Evolutionary conservation across 1,140 invertebrate species (phyloP), one percentile per base, ranked within the genome.

Genomic region (Leptinotarsa undecemlineata): DNA sequence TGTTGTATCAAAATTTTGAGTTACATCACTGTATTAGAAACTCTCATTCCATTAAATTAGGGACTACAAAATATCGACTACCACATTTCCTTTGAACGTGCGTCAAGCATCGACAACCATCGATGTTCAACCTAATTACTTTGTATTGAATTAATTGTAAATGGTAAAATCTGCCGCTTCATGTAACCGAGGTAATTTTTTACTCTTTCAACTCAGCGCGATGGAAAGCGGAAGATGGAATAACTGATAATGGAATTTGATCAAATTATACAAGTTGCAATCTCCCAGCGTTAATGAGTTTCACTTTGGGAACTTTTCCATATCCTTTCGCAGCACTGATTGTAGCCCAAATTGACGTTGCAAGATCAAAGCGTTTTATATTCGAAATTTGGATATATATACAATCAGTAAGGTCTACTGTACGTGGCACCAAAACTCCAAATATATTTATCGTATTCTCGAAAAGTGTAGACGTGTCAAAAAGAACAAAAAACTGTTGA

Each of bases 181-280:
- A 8, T n/a, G n/a, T 19, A 17, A 15, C 51, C n/a, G 51, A 57
- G 2, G 15, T 57, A 57, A 57, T 57, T 57, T 57, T 57, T 57
- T 57, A 57, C 51, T 15, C 19, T 51, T 69, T 69, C n/a, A 69
- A 42, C 26, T 48, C 4, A 23, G 26, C 26, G n/a, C 14, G 63
- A 4, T 6, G 0, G 17, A 20, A 48, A 20, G 26, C 14, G n/a
- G n/a, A n/a, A 48, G 19, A 48, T 48, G 48, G 21, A 69, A 69
- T 51, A 51, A 69, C 68, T 48, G 68, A 69, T 69, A 69, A 69
- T 69, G 68, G 68, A 69, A 23, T 69, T 21, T 69, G 68, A 69
- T 69, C 68, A 2, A 69, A 69, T 69, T 69, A 64, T 64, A 33
- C 15, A 11, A 64, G 20, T 64, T 64, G 63, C 26, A 11, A 20